phyloP scores from a whole-genome alignment of 2,113 vertebrate species.

The Craseonycteris thonglongyai region DNA sequence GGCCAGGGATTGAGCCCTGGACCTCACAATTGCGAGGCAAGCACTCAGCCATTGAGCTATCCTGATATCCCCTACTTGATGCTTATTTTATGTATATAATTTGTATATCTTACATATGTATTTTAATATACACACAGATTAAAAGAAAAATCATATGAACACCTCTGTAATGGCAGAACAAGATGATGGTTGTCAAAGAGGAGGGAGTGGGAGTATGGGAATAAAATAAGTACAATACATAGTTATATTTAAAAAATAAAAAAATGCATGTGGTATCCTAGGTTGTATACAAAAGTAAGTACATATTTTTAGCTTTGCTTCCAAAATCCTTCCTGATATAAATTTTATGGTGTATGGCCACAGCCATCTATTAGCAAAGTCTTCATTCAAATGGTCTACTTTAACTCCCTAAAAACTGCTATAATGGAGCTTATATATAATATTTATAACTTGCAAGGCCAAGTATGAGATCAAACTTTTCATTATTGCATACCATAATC shows the following conservation, averaged over 20 bases:
- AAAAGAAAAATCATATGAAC: neutral
- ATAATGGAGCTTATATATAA: neutral
- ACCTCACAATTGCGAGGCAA: too few relatives aligned
- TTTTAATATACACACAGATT: neutral
- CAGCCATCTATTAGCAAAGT: neutral
- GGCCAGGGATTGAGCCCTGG: too few relatives aligned
- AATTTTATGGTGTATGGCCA: neutral
- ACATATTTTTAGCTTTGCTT: neutral
- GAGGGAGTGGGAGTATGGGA: neutral
- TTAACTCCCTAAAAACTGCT: neutral
- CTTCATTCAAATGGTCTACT: neutral
- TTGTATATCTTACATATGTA: neutral
- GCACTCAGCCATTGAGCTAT: too few relatives aligned
- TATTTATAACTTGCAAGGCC: neutral
- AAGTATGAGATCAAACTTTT: neutral
- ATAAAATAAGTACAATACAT: neutral
- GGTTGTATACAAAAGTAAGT: neutral
- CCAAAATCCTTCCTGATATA: neutral
- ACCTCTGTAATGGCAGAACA: neutral
- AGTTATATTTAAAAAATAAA: neutral
- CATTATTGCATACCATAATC: neutral
- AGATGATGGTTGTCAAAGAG: neutral
- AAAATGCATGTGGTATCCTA: neutral
- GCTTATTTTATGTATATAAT: too few relatives aligned
- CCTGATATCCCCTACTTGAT: too few relatives aligned